Percentiles rank a stretch among this genome's conserved stretches.
These are phyloP conservation scores for Ophion obscuratus DNA, from an alignment of 2,888 invertebrate genomes.

Conservation along the genomic window DNA sequence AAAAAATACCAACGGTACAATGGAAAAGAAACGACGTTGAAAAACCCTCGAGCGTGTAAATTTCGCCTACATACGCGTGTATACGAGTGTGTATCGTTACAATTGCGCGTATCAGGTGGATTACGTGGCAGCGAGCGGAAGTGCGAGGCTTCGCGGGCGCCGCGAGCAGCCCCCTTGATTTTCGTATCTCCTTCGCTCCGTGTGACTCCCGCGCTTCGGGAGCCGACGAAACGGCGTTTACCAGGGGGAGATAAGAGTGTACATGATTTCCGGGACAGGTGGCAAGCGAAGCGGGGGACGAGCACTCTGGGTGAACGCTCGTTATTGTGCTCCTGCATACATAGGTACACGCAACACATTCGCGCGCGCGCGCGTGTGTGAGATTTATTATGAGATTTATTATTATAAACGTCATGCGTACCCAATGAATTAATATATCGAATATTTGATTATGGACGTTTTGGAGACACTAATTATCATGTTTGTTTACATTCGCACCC, in stretches of 20 bases:
- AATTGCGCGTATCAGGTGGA: conserved; percentile 40
- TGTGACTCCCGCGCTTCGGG: conserved; percentile 43
- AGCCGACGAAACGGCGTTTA: conserved; percentile 49
- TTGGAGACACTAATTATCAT: too few species aligned
- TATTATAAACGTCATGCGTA: too few species aligned
- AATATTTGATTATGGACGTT: too few species aligned
- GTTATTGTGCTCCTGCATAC: not conserved
- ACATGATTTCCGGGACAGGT: conserved; percentile 70
- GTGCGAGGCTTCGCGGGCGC: conserved; percentile 8
- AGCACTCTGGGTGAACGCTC: conserved; percentile 7
- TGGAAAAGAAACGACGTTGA: not conserved
- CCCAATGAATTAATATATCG: too few species aligned
- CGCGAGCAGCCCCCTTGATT: conserved; percentile 7
- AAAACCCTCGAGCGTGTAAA: not conserved
- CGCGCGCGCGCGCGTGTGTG: not conserved
- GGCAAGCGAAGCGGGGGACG: conserved; percentile 31
- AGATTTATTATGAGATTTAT: not conserved
- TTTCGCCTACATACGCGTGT: not conserved
- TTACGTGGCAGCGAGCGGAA: conserved; percentile 47
- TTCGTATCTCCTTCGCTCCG: conserved; percentile 32
- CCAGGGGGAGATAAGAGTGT: conserved; percentile 65
- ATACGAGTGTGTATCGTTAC: conserved; percentile 1
- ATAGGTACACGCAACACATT: not conserved
- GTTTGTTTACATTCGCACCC: too few species aligned
- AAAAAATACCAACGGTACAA: too few species aligned